Evolutionary conservation across 2,888 invertebrate genomes (phyloP).

Genomic region (Dorcus parallelipipedus): DNA sequence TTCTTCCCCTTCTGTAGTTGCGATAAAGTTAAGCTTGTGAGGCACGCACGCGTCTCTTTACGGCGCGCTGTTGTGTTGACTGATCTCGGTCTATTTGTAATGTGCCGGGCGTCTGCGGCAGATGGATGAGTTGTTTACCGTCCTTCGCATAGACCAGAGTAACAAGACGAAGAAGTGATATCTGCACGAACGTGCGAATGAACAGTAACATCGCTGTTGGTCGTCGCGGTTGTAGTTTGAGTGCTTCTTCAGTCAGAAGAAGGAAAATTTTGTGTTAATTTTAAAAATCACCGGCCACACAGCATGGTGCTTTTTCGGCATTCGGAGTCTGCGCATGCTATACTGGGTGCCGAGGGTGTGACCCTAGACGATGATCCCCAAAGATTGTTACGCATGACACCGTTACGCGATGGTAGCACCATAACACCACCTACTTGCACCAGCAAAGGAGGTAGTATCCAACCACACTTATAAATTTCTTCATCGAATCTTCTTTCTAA

Average conservation of each 20-base stretch:
- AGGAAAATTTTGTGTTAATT: not conserved
- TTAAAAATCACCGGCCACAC: slow-evolving; percentile 5
- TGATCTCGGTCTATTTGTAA: not conserved
- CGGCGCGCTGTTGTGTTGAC: not conserved
- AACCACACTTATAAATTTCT: not conserved
- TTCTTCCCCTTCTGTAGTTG: slow-evolving; percentile 1
- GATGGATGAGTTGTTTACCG: not conserved
- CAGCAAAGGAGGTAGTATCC: slow-evolving; percentile 28
- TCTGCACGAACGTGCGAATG: not conserved
- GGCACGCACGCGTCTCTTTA: not conserved
- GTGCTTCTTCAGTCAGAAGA: not conserved
- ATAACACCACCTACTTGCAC: slow-evolving; percentile 6
- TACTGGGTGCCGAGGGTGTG: slow-evolving; percentile 51
- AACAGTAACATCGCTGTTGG: not conserved
- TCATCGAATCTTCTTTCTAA: no score
- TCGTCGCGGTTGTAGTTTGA: not conserved
- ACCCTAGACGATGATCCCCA: slow-evolving; percentile 49
- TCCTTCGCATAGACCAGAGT: no score
- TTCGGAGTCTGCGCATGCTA: slow-evolving; percentile 31
- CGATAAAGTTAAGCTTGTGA: not conserved
- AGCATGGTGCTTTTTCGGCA: slow-evolving; percentile 28
- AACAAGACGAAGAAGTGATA: not conserved
- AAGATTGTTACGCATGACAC: slow-evolving; percentile 58
- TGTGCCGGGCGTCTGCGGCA: not conserved
- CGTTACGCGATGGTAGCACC: slow-evolving; percentile 31